These are phyloP conservation scores for Donacobius atricapilla DNA, from an alignment of 2,113 vertebrate genomes.

Conservation along the genomic window DNA sequence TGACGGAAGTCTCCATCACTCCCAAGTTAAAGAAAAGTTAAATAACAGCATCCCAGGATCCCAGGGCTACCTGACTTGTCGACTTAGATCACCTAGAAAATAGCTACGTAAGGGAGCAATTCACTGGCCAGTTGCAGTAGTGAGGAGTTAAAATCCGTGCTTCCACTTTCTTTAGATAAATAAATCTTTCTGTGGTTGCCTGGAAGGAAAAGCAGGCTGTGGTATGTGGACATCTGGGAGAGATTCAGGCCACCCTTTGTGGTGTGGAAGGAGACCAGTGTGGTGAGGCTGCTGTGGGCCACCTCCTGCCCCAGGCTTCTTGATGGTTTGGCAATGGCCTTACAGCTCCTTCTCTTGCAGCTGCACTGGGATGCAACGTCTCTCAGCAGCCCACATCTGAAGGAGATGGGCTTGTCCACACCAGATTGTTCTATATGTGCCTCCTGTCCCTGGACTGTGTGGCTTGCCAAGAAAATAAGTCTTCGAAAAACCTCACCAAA, in stretches of 20 bases:
- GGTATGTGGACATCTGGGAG: conserved; percentile 42
- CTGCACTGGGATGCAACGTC: not conserved
- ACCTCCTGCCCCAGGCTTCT: not conserved
- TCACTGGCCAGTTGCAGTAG: not conserved
- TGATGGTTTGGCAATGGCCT: not conserved
- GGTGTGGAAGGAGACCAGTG: not conserved
- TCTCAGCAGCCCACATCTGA: not conserved
- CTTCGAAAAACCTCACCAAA: not conserved
- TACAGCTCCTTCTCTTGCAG: not conserved
- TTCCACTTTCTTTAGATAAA: conserved; percentile 45
- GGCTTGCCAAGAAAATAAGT: not conserved
- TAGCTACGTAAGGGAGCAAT: not conserved
- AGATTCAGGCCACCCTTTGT: conserved; percentile 2
- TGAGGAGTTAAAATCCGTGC: conserved; percentile 33
- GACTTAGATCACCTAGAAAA: not conserved
- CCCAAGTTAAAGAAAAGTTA: not conserved
- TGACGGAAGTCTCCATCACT: not conserved
- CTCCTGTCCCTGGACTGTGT: not conserved
- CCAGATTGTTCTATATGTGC: not conserved
- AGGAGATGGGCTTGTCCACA: not conserved
- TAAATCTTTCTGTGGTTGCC: conserved; percentile 46
- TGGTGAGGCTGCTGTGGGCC: not conserved
- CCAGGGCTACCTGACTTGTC: not conserved
- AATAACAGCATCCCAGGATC: not conserved
- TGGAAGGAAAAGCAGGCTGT: conserved; percentile 22